Conservation (phyloP, 1,140 invertebrate genomes). For the Musca domestica region DNA sequence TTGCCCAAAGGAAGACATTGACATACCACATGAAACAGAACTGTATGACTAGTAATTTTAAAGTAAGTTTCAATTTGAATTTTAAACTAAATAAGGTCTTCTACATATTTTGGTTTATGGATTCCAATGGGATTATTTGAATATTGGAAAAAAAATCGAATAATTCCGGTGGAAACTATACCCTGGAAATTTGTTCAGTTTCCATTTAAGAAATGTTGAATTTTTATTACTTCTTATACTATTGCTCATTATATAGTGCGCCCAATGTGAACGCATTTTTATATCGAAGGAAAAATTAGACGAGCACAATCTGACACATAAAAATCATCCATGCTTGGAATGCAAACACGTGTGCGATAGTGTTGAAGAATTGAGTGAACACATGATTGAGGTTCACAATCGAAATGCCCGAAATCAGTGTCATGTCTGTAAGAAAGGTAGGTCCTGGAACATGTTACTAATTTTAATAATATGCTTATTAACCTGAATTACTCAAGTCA, state of each 20-base stretch:
- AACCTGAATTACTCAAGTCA: background rate
- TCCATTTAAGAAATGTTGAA: too few relatives aligned
- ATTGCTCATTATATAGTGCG: conserved; percentile 26
- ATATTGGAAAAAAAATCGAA: too few relatives aligned
- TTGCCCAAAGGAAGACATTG: conserved; percentile 39
- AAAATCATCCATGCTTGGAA: conserved; percentile 41
- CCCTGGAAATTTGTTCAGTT: too few relatives aligned
- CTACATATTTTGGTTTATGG: too few relatives aligned
- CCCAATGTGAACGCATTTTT: conserved; percentile 54
- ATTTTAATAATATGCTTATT: background rate
- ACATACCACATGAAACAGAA: conserved; percentile 30
- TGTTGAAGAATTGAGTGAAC: conserved; percentile 51
- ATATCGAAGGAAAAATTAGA: conserved; percentile 55
- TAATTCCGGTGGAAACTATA: too few relatives aligned
- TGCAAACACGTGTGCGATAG: conserved; percentile 48
- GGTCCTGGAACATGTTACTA: conserved; percentile 15
- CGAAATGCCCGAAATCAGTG: conserved; percentile 60
- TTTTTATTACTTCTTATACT: too few relatives aligned
- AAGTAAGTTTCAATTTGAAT: conserved; percentile 1
- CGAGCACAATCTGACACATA: conserved; percentile 46
- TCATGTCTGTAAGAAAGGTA: conserved; percentile 59
- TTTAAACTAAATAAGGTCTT: background rate
- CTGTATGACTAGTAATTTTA: conserved; percentile 44
- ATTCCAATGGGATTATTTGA: too few relatives aligned
- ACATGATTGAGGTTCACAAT: conserved; percentile 56